A percentile compares a stretch with the other conserved stretches of the same genome.
These are phyloP conservation scores for Lochmaea crataegi DNA, from an alignment of 2,888 invertebrate species.

Conservation along the genomic window DNA sequence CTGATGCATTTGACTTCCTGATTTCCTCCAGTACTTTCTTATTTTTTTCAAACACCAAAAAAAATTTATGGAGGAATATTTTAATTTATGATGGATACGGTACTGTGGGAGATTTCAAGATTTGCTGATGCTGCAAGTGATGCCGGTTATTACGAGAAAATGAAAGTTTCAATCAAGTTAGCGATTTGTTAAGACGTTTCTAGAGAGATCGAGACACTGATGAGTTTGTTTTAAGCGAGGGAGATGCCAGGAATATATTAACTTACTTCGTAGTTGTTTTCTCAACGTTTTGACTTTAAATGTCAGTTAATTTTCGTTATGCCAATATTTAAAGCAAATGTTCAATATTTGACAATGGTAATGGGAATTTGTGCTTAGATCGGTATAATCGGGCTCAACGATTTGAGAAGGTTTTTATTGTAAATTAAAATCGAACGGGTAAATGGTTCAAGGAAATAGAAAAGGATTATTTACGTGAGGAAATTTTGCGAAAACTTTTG, in stretches of 20 bases:
- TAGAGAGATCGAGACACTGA: slow-evolving; percentile 17
- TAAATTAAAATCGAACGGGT: not conserved
- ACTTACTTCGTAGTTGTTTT: slow-evolving; percentile 23
- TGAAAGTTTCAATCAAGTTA: slow-evolving; percentile 36
- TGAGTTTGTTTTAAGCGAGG: slow-evolving; percentile 29
- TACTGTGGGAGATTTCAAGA: slow-evolving; percentile 5
- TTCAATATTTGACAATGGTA: slow-evolving; percentile 14
- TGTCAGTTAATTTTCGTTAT: slow-evolving; percentile 22
- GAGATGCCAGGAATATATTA: slow-evolving; percentile 27
- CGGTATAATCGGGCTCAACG: not conserved
- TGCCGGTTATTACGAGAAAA: slow-evolving; percentile 29
- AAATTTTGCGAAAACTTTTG: too few species aligned
- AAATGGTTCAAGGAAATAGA: not conserved
- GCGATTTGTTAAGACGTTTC: slow-evolving; percentile 31
- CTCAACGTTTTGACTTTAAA: slow-evolving; percentile 22
- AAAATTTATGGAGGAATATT: too few species aligned
- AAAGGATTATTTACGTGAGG: too few species aligned
- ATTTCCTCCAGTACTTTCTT: too few species aligned
- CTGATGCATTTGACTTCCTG: too few species aligned
- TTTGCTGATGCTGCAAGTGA: slow-evolving; percentile 32
- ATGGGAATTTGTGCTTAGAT: slow-evolving; percentile 4
- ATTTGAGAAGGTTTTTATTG: not conserved
- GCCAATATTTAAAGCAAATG: not conserved
- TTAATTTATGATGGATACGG: not conserved
- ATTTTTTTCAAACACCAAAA: too few species aligned